Base-by-base conservation (phyloP, 2,113 vertebrate species). In the Eclectus roratus region DNA sequence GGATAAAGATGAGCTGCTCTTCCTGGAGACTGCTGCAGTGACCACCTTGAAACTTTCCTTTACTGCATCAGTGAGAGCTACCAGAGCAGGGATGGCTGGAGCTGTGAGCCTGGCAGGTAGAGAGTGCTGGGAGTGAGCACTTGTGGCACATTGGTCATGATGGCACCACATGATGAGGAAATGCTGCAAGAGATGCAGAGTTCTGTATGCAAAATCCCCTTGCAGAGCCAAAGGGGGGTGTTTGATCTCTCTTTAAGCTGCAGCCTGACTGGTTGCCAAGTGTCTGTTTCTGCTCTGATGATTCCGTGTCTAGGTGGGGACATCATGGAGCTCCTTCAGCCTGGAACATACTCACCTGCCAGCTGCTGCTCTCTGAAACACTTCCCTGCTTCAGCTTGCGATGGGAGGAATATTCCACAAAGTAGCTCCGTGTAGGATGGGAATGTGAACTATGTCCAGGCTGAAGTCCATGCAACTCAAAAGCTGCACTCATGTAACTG, bases 381-480 rank as follows among this genome's bases (percentile, higher is more conserved):
- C 78, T 66, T 64, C 55, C 60, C 31, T n/a, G 69, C 78, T 50
- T 76, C 78, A 49, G 47, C 68, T 89, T 46, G 50, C 72, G 37
- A 73, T 29, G 72, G 69, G 73, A 71, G 85, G 92, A 90, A 70
- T 94, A 95, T 92, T 94, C 85, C 78, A 58, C 65, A 0, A 2
- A 88, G 79, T 20, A 60, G 52, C 77, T 85, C 69, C 0, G 25
- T 83, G 96, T 96, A 78, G 95, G 94, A 95, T 95, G 91, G 43
- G 95, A 96, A 96, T 96, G 94, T 93, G 93, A 95, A 15, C 77
- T 93, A 94, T 94, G 94, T 78, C 69, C 88, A 94, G 80, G 88
- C 96, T 95, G 88, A 68, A 41, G 37, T 84, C 90, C 85, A 79
- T 41, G 56, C 61, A 76, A 46, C 86, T 79, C 80, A 21, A 50